Base-by-base conservation (phyloP, 2,113 vertebrate genomes). In the Alexandromys fortis region DNA sequence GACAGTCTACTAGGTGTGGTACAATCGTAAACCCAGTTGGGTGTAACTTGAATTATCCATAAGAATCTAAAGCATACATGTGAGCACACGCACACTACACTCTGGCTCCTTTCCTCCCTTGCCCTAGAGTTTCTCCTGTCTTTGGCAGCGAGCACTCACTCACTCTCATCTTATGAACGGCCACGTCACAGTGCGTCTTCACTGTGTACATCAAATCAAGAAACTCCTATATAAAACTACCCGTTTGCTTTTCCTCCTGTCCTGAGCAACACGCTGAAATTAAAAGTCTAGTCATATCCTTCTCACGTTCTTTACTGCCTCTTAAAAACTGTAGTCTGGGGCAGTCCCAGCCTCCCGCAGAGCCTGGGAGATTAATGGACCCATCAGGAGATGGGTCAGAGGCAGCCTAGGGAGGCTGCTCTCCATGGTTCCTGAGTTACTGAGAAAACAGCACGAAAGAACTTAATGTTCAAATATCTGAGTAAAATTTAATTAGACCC, bases 321-420 rank as follows among this genome's bases (percentile, higher is more conserved):
- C 91, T 93, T 97, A 88, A 98, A 89, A 97, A 98, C 91, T 22
- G 0, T 73, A 96, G 73, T 97, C 94, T 97, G 68, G 63, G 79
- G 68, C 82, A 88, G 89, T 52, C 91, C 85, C 89, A 95, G 90
- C 76, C 90, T 90, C 91, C 96, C 95, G 79, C 70, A 72, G 73
- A 73, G 94, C 94, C 94, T 90, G 73, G 24, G 77, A 98, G 96
- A 97, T 96, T 96, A 98, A 98, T 97, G 96, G 96, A 96, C 92
- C 82, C 73, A 68, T 97, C 58, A 52, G 1, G 5, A 72, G 58
- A 82, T 22, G 87, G 82, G 96, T 97, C 94, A 97, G 93, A 88
- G 82, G 75, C 52, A 95, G 52, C 90, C 94, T 96, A 58, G 82
- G 0, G 17, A 92, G 45, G 61, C 91, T 61, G 42, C 14, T 92